Evolutionary conservation across 53 echinoderm and acorn worm species (phyloP), one percentile per base, ranked within the genome.

Genomic region (Hippasteria phrygiana): DNA sequence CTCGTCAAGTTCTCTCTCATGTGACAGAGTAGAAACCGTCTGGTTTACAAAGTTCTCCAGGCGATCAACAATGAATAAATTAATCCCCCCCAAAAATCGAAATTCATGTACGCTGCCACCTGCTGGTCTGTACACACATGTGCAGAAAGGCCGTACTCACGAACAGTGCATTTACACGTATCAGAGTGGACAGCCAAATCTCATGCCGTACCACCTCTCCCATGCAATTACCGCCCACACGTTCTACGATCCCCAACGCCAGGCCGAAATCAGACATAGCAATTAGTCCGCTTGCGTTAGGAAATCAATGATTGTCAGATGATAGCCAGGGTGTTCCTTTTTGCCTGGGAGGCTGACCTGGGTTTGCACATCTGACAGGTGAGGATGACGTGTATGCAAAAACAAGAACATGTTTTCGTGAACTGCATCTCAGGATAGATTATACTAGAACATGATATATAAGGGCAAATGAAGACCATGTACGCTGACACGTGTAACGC

Each of bases 341-440:
- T 24, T 2, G 22, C 40, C 79, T 39, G n/a, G 7, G n/a, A 53
- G 41, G 59, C 79, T 38, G 56, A 55, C 32, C 3, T 10, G 20
- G 26, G 71, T 85, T 51, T 85, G 70, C 46, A 85, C 85, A 85
- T 85, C 85, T 85, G 85, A 48, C 85, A 85, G 85, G 85, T 85
- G 85, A 12, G 4, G 71, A 48, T 70, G 70, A 71, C 71, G 83
- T 67, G 65, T 35, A 51, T 42, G 41, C 5, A 24, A 42, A n/a
- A 17, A 20, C 43, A 74, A 47, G 62, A n/a, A n/a, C 62, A 62
- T 48, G 36, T 35, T 67, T 67, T 33, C 13, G 26, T 22, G n/a
- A 3, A 0, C 7, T 0, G 59, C 59, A 22, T 22, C 59, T 59
- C 59, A 24, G n/a, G n/a, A n/a, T n/a, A n/a, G n/a, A n/a, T n/a